Percentiles rank a stretch among this genome's conserved stretches.
Evolutionary conservation across 2,797 vertebrate species (phyloP).

Genomic region (Sternotherus odoratus): DNA sequence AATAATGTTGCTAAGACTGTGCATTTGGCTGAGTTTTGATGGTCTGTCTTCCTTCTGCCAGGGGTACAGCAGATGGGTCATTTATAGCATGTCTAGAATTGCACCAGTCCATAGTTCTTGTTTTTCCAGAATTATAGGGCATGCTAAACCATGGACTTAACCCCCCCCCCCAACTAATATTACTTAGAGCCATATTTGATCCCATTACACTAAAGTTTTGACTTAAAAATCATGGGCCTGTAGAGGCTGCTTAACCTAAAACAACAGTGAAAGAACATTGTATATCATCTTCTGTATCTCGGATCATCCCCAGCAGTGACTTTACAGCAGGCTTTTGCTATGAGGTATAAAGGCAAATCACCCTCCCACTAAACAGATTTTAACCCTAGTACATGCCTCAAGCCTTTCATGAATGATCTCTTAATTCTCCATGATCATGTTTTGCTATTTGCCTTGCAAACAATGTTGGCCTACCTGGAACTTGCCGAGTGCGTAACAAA

Average conservation of each 20-base stretch:
- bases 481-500: neutral
- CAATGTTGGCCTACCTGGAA: neutral
- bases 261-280: neutral
- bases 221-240: neutral
- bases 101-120: slow-evolving; percentile 57
- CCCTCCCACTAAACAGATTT: neutral
- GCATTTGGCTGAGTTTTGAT: slow-evolving; percentile 45
- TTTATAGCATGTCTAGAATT: slow-evolving; percentile 62
- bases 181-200: neutral
- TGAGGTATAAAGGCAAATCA: neutral
- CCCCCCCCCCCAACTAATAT: too few species aligned
- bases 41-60: neutral
- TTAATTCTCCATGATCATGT: neutral
- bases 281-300: neutral
- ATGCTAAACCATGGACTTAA: slow-evolving; percentile 24
- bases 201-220: neutral
- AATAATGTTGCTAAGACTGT: neutral
- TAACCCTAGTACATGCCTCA: slow-evolving; percentile 13
- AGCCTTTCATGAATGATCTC: slow-evolving; percentile 14
- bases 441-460: slow-evolving; percentile 15
- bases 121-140: slow-evolving; percentile 18
- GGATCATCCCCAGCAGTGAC: neutral
- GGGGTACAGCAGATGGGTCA: slow-evolving; percentile 59
- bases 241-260: slow-evolving; percentile 48
- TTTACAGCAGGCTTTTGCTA: neutral